Base-by-base conservation (phyloP, 64 coral and sea anemone genomes). In the Pocillopora damicornis region DNA sequence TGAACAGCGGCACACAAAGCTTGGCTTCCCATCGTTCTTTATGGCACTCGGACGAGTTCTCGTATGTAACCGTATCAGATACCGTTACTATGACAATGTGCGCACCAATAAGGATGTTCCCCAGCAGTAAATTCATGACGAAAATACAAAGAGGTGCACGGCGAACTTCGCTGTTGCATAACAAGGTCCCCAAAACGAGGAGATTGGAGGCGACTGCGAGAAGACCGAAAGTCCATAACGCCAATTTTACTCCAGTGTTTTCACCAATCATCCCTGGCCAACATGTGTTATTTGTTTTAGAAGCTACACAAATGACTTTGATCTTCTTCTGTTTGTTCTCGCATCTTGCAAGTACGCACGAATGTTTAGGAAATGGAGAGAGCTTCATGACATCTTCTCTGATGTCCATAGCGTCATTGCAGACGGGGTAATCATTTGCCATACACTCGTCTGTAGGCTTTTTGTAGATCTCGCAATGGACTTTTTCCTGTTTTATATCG, bases 221-320 rank as follows among this genome's bases (percentile, higher is more conserved):
- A 11, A 97, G 82, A 3, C 94, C 94, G 63, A 97, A 97, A 82
- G 94, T 97, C 94, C 94, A 97, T 63, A 97, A 82, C 5, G 94
- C 91, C 25, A 97, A 88, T 64, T 97, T 97, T 7, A 97, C 91
- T 35, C 89, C 94, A 0, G 94, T 92, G n/a, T 97, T 97, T 35
- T 93, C 73, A 5, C 94, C 94, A 14, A 97, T 88, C 34, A 97
- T 97, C 13, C 88, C 92, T 23, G 81, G 81, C 91, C 88, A 93
- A 5, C 88, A 58, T 7, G 91, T 97, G 15, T 56, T 77, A 74
- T 96, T 96, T 6, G 57, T 67, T 15, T 80, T 63, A 0, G 86
- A 75, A 22, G 89, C 73, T 1, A 87, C 37, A 56, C 94, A 97
- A 20, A 79, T 58, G 2, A 93, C 76, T 11, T 77, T 75, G 17